Base-by-base conservation (phyloP, 1,140 invertebrate genomes). In the Telenomus remus region DNA sequence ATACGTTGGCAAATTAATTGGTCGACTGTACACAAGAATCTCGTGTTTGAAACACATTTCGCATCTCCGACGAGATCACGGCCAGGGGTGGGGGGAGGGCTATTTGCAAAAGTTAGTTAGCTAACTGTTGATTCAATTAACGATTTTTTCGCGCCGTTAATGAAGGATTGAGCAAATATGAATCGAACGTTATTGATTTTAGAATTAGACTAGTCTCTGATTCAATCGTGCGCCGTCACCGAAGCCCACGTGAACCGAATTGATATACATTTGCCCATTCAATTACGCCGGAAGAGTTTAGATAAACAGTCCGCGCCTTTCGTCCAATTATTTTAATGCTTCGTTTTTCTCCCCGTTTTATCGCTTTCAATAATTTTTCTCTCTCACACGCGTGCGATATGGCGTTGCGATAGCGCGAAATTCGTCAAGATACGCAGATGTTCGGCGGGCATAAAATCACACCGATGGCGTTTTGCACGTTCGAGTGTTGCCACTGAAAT, bases 401-500 rank as follows among this genome's bases (percentile, higher is more conserved):
- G 6, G 48, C 16, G n/a, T 61, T 61, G 37, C 8, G 57, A 63
- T 61, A 10, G 10, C 11, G 12, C n/a, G 34, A 35, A 39, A 69
- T 51, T 54, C 39, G 15, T 14, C 34, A 13, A 50, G 51, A 53
- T 74, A 64, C 27, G 47, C 10, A 64, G 49, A 63, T 63, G 53
- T 63, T 51, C 57, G 43, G n/a, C n/a, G 43, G 33, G 34, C 49
- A 64, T 69, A 68, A 75, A 75, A 64, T 69, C 57, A 48, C 42
- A 63, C 47, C 27, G 57, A 68, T 69, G 63, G 53, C 53, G 47
- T 63, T 57, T 74, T 57, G n/a, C 71, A 43, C 57, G 56, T 63
- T 74, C 51, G 66, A 76, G 65, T 65, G 34, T 65, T 65, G 73
- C 49, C 16, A 49, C 48, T 49, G 57, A 69, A 76, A 71, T 76